Evolutionary conservation across 2,797 vertebrate species (phyloP).

Genomic region (Salmo trutta): DNA sequence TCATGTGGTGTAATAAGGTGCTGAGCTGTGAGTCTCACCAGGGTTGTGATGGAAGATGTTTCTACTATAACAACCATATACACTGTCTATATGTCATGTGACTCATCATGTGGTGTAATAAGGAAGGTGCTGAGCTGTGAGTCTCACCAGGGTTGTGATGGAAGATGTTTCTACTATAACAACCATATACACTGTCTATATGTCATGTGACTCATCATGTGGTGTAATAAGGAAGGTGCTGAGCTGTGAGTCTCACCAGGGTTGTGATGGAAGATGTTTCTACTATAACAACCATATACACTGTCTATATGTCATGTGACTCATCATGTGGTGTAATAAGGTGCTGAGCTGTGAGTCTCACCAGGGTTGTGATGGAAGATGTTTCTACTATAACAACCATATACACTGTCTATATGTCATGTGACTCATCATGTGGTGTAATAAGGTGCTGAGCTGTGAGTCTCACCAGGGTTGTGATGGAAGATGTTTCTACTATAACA

Average conservation of each 20-base stretch:
- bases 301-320: too few species aligned
- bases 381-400: too few species aligned
- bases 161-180: slow-evolving; percentile 71
- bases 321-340: not conserved
- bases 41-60: slow-evolving; percentile 91
- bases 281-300: too few species aligned
- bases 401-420: too few species aligned
- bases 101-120: not conserved
- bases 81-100: too few species aligned
- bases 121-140: not conserved
- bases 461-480: slow-evolving; percentile 90
- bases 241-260: slow-evolving; percentile 75
- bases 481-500: slow-evolving; percentile 69
- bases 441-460: not conserved
- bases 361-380: too few species aligned
- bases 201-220: not conserved
- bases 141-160: slow-evolving; percentile 89
- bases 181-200: too few species aligned
- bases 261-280: slow-evolving; percentile 87
- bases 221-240: not conserved
- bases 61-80: too few species aligned
- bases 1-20: not conserved
- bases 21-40: slow-evolving; percentile 67
- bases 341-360: too few species aligned
- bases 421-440: not conserved